Base-by-base conservation (phyloP, 2,888 invertebrate genomes). In the Gnatocerus cornutus region DNA sequence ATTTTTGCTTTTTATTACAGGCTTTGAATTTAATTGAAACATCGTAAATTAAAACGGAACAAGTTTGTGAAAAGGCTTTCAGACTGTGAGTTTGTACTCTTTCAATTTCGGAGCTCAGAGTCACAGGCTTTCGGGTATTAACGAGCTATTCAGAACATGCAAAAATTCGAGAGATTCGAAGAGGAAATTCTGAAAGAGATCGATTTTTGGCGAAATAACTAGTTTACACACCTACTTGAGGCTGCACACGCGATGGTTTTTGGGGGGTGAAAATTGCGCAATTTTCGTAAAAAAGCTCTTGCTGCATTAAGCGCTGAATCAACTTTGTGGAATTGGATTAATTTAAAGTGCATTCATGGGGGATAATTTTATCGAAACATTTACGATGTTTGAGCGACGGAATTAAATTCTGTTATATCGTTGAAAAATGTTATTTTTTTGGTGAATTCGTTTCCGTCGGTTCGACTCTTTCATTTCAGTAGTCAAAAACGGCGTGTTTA, bases 11-110 rank as follows among this genome's bases (percentile, higher is more conserved):
- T 43, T 43, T 43, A 43, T 13, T 16, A 6, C 16, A 14, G n/a
- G 14, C 13, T 14, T 16, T 45, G 13, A 14, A 16, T 16, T 16
- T 16, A 16, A 46, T 46, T 46, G 46, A 46, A 46, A 46, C 46
- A 46, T 46, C 46, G 46, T 16, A 16, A 46, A 46, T 46, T 46
- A 16, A 46, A 43, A 43, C 12, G 16, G 46, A 16, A 46, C 46
- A 16, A 14, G 46, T n/a, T 16, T 16, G 14, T 46, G 46, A 16
- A 46, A 16, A 16, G 8, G 16, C 16, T 13, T 16, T 43, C 8
- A 46, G 46, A 46, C 46, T 14, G 46, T 46, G 46, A 46, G 16
- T 13, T 9, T 46, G 4, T 21, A 21, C n/a, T n/a, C n/a, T n/a
- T 21, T 3, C 13, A 16, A 6, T 8, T 13, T 7, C 16, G 16